Evolutionary conservation across 2,888 invertebrate genomes (phyloP).

Genomic region (Volucella zonaria): DNA sequence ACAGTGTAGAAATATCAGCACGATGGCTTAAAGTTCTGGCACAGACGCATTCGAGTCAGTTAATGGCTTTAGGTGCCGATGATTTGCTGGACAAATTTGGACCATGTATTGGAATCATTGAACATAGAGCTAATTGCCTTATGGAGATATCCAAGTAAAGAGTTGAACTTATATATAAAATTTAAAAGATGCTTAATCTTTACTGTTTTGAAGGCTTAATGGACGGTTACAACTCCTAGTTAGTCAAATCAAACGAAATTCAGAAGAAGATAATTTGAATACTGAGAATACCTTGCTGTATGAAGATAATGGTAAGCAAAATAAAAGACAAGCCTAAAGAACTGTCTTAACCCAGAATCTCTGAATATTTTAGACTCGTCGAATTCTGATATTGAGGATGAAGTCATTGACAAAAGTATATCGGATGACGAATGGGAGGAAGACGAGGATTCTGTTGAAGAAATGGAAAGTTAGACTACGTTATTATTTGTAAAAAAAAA

Average conservation of each 20-base stretch:
- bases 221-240: conserved; percentile 81
- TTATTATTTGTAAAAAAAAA: background rate
- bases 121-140: conserved; percentile 80
- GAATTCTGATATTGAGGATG: conserved; percentile 77
- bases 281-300: conserved; percentile 78
- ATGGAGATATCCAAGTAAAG: conserved; percentile 80
- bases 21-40: conserved; percentile 80
- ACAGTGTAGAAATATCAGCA: conserved; percentile 79
- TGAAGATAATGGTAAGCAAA: conserved; percentile 79
- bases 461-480: conserved; percentile 72
- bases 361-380: conserved; percentile 75
- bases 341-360: conserved; percentile 1
- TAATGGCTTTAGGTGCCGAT: conserved; percentile 81
- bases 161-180: background rate
- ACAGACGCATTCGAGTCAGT: conserved; percentile 81
- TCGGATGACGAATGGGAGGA: conserved; percentile 78
- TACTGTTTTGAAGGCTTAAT: conserved; percentile 77
- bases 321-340: background rate
- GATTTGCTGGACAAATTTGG: conserved; percentile 80
- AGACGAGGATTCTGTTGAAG: conserved; percentile 77
- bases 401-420: conserved; percentile 68
- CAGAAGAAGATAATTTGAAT: conserved; percentile 78
- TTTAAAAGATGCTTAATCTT: background rate
- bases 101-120: conserved; percentile 81
- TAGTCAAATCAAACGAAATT: conserved; percentile 81